Conservation (phyloP, 2,113 vertebrate species). For the Riparia riparia region DNA sequence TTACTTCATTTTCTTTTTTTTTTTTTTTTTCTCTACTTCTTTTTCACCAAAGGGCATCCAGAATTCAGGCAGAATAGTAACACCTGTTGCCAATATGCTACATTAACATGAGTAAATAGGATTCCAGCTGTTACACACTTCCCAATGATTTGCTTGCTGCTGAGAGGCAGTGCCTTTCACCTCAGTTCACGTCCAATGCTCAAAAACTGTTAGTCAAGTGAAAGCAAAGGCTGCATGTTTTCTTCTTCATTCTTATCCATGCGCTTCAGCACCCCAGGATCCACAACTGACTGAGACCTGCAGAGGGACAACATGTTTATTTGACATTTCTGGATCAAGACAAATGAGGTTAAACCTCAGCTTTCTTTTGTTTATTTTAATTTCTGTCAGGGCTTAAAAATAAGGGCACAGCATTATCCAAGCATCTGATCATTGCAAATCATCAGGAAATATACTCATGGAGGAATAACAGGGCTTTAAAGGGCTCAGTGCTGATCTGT, state of each 20-base stretch:
- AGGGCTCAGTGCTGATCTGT: not conserved
- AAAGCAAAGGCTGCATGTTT: slow-evolving; percentile 97
- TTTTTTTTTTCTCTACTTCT: slow-evolving; percentile 28
- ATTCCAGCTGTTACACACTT: slow-evolving; percentile 70
- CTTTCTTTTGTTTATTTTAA: not conserved
- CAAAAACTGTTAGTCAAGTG: slow-evolving; percentile 87
- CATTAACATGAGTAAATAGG: slow-evolving; percentile 74
- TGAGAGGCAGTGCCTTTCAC: slow-evolving; percentile 68
- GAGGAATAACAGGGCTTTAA: not conserved
- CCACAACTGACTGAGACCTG: slow-evolving; percentile 97
- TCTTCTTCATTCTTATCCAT: slow-evolving; percentile 94
- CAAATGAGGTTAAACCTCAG: not conserved
- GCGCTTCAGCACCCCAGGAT: slow-evolving; percentile 92
- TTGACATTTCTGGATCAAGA: slow-evolving; percentile 25
- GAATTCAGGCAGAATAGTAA: slow-evolving; percentile 70
- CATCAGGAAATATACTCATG: not conserved
- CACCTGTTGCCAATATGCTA: slow-evolving; percentile 77
- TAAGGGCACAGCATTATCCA: not conserved
- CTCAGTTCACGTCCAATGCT: slow-evolving; percentile 24
- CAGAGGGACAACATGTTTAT: slow-evolving; percentile 41
- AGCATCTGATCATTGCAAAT: not conserved
- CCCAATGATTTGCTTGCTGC: slow-evolving; percentile 62
- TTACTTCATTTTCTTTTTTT: not conserved
- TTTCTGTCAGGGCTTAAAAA: not conserved
- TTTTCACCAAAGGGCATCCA: slow-evolving; percentile 68